These are phyloP conservation scores for Leptinotarsa undecemlineata DNA, from an alignment of 1,140 invertebrate species.

Conservation along the genomic window DNA sequence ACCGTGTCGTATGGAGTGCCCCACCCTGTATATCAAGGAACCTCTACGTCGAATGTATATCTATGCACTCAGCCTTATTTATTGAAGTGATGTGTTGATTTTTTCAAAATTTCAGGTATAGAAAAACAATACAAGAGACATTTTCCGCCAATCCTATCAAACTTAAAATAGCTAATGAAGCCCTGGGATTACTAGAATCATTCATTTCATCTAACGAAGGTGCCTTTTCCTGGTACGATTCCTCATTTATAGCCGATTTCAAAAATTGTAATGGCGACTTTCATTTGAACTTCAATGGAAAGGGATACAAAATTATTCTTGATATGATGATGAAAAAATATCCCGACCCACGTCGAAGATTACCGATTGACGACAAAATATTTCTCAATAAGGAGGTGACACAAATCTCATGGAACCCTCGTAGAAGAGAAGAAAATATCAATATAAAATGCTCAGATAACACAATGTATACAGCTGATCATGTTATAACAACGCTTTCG, in stretches of 20 bases:
- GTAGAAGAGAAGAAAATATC: slow-evolving; percentile 56
- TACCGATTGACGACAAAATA: slow-evolving; percentile 45
- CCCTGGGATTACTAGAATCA: slow-evolving; percentile 20
- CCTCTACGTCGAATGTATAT: too few relatives aligned
- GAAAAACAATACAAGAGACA: slow-evolving; percentile 25
- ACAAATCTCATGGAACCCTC: slow-evolving; percentile 40
- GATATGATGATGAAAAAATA: slow-evolving; percentile 47
- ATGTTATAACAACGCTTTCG: slow-evolving; percentile 71
- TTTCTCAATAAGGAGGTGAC: slow-evolving; percentile 39
- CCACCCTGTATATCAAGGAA: too few relatives aligned
- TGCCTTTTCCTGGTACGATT: slow-evolving; percentile 37
- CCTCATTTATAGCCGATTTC: slow-evolving; percentile 27
- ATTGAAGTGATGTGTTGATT: not conserved
- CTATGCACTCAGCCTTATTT: not conserved
- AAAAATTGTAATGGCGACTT: slow-evolving; percentile 38
- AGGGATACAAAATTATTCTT: slow-evolving; percentile 47
- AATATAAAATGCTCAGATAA: slow-evolving; percentile 57
- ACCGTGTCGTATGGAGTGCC: too few relatives aligned
- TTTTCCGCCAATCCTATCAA: slow-evolving; percentile 25
- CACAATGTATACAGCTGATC: slow-evolving; percentile 61
- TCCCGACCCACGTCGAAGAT: slow-evolving; percentile 34
- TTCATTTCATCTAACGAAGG: slow-evolving; percentile 28
- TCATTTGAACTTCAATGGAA: slow-evolving; percentile 44
- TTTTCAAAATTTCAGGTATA: slow-evolving; percentile 29
- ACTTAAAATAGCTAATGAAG: slow-evolving; percentile 2